These are phyloP conservation scores for Nymphalis c-album DNA, from an alignment of 2,888 invertebrate genomes.

Conservation along the genomic window DNA sequence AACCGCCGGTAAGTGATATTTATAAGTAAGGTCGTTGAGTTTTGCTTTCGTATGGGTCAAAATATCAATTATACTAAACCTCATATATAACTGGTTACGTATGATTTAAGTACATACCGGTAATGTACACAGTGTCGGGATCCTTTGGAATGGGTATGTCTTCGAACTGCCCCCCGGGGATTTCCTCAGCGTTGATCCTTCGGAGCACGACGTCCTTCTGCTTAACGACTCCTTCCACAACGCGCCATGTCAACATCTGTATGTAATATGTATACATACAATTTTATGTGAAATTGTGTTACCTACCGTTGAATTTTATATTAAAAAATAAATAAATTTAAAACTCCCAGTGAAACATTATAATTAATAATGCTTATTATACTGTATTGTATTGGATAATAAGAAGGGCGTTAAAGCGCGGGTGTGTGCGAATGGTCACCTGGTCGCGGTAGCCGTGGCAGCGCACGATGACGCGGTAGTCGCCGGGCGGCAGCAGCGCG, in stretches of 20 bases:
- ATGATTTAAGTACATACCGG: slow-evolving; percentile 47
- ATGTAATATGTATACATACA: background rate
- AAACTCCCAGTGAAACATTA: no score
- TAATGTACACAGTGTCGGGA: slow-evolving; percentile 57
- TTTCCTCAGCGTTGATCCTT: slow-evolving; percentile 51
- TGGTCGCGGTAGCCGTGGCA: slow-evolving; percentile 83
- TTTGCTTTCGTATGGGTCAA: no score
- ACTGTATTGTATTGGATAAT: no score
- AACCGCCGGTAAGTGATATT: no score
- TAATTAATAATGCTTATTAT: no score
- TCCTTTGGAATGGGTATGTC: slow-evolving; percentile 52
- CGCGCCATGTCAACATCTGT: slow-evolving; percentile 63
- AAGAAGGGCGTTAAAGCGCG: background rate
- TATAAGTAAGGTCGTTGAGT: no score
- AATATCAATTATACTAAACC: no score
- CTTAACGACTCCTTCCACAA: slow-evolving; percentile 62
- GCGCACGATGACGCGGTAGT: slow-evolving; percentile 83
- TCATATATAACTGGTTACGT: no score
- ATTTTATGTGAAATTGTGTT: no score
- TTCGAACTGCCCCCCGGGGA: slow-evolving; percentile 58
- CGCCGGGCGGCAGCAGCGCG: slow-evolving; percentile 85
- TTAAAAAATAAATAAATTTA: no score
- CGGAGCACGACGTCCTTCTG: slow-evolving; percentile 58
- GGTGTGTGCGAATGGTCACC: slow-evolving; percentile 46
- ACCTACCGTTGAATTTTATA: no score